Evolutionary conservation across 1,140 invertebrate species (phyloP).

Genomic region (Macrobrachium rosenbergii): DNA sequence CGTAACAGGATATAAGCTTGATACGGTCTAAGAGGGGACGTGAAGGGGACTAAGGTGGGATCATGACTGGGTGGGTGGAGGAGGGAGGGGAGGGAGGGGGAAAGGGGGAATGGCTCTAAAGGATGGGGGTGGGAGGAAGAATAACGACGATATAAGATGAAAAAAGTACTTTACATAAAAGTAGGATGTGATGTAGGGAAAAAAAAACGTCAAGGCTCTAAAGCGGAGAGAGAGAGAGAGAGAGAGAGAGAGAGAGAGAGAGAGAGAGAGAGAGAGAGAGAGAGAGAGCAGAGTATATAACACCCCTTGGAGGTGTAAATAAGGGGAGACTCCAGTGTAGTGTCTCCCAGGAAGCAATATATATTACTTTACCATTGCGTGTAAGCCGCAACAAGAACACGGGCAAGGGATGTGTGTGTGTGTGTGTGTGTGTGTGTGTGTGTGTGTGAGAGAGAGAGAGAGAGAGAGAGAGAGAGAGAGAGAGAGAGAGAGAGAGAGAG

Average conservation of each 20-base stretch:
- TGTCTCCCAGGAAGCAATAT: too few species aligned
- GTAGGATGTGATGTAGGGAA: constrained; percentile 5
- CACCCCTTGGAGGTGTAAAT: too few species aligned
- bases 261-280: constrained; percentile 22
- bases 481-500: constrained; percentile 21
- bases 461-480: constrained; percentile 22
- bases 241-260: constrained; percentile 19
- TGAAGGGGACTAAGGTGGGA: background rate
- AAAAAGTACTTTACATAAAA: background rate
- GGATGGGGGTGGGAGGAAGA: background rate
- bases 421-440: too few species aligned
- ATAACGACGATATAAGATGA: background rate
- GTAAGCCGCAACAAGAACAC: too few species aligned
- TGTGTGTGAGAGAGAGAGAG: constrained; percentile 6
- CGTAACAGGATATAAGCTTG: background rate
- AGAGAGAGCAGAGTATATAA: background rate
- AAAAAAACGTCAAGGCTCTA: background rate
- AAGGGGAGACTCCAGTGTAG: too few species aligned
- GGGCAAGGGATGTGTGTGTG: too few species aligned
- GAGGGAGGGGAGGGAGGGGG: background rate
- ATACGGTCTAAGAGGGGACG: background rate
- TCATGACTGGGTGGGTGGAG: background rate
- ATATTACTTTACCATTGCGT: too few species aligned
- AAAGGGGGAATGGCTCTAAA: background rate
- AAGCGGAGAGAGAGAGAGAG: constrained; percentile 1